Base-by-base conservation (phyloP, 1,140 invertebrate species). In the Melitaea cinxia region DNA sequence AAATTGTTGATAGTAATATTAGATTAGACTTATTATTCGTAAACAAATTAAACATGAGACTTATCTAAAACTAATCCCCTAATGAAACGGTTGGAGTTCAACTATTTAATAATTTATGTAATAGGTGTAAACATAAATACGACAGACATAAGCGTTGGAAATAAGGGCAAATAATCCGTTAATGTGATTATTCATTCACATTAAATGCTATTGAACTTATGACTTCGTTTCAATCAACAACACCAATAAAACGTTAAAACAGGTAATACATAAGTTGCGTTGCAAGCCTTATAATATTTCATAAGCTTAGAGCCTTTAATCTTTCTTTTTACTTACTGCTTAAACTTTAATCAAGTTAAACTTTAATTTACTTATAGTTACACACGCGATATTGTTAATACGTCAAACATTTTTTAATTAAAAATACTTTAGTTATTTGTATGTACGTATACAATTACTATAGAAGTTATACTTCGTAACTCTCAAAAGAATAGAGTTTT, bases 181-280 rank as follows among this genome's bases (percentile, higher is more conserved):
- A n/a, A n/a, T n/a, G n/a, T n/a, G n/a, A n/a, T n/a, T n/a, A n/a
- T n/a, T n/a, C n/a, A n/a, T n/a, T n/a, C n/a, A n/a, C n/a, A n/a
- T n/a, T n/a, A n/a, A n/a, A n/a, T n/a, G n/a, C n/a, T n/a, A 62
- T 62, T 54, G 19, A 37, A 35, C 37, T 35, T 37, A 35, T 30
- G 19, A n/a, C 17, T 35, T 30, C 19, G 17, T 10, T 54, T 37
- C 10, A 15, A 35, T 35, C 19, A 37, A 54, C 14, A 54, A 35
- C 19, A 30, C 14, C 17, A 19, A 42, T 15, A 17, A 9, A 42
- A 19, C 15, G 17, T 17, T 42, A 17, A 42, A 42, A 17, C 6
- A 2, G 15, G n/a, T 42, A 19, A 7, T 17, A 14, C 35, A 37
- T n/a, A 14, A n/a, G n/a, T 14, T 37, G 35, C 35, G 35, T 37